A percentile compares a stretch with the other conserved stretches of the same genome.
Evolutionary conservation across 2,888 invertebrate genomes (phyloP).

Genomic region (Orthosia incerta): DNA sequence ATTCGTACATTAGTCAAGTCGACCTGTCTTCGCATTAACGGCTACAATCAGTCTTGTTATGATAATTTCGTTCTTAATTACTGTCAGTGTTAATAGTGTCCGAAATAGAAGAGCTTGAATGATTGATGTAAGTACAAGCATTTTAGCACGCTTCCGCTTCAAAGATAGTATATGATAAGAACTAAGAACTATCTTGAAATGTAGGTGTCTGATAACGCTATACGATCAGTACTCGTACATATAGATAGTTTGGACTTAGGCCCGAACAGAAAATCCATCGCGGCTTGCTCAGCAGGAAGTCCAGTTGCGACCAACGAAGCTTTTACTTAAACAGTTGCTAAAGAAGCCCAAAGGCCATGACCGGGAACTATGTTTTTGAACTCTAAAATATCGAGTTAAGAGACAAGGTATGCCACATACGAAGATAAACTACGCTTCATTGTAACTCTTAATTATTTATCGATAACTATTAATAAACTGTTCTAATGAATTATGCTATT

Average conservation of each 20-base stretch:
- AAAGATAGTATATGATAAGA: background rate
- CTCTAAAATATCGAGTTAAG: background rate
- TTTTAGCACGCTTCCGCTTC: background rate
- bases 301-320: too few relatives aligned
- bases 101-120: conserved; percentile 36
- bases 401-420: background rate
- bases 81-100: conserved; percentile 40
- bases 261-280: too few relatives aligned
- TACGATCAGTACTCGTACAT: background rate
- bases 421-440: conserved; percentile 5
- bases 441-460: conserved; percentile 35
- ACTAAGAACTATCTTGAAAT: background rate
- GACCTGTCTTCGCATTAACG: conserved; percentile 41
- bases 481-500: conserved; percentile 32
- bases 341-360: background rate
- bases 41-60: conserved; percentile 67
- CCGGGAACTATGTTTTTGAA: background rate
- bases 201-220: background rate
- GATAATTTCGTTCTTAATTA: conserved; percentile 75
- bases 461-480: conserved; percentile 20
- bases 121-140: conserved; percentile 28
- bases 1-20: background rate
- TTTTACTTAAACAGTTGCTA: background rate
- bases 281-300: too few relatives aligned
- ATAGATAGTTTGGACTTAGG: too few relatives aligned